Conservation (phyloP, 2,113 vertebrate species). For the Ursus arctos region DNA sequence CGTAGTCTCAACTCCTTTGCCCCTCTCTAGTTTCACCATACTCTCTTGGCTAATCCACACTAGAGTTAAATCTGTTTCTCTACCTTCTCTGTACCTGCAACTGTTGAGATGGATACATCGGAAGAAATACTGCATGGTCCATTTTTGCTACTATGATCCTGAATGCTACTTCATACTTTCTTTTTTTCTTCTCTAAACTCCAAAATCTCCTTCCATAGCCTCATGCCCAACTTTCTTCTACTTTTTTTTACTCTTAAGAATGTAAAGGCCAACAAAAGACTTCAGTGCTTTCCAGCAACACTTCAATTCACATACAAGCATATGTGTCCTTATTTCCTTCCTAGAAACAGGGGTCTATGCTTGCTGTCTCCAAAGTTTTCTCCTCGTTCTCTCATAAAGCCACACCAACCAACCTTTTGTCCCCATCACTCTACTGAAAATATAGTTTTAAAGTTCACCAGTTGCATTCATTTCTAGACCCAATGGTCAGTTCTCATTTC, state of each 20-base stretch:
- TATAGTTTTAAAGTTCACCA: neutral
- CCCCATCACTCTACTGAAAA: neutral
- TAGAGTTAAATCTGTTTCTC: neutral
- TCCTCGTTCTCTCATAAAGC: neutral
- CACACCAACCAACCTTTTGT: neutral
- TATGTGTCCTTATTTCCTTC: neutral
- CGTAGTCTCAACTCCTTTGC: neutral
- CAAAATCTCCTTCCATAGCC: neutral
- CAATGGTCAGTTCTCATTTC: neutral
- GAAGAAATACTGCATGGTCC: neutral
- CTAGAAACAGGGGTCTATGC: neutral
- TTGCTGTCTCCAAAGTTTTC: neutral
- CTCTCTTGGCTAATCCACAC: neutral
- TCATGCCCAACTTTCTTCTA: neutral
- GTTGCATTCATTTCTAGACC: neutral
- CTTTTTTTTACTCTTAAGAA: neutral
- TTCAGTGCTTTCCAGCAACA: neutral
- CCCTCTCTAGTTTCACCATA: neutral
- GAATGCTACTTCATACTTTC: neutral
- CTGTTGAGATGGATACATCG: neutral
- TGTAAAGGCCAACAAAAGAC: neutral
- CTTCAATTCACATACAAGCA: neutral
- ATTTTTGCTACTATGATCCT: neutral
- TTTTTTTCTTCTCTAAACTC: neutral
- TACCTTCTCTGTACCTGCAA: neutral